Conservation (phyloP, 2,113 vertebrate species). For the Isurus oxyrinchus region DNA sequence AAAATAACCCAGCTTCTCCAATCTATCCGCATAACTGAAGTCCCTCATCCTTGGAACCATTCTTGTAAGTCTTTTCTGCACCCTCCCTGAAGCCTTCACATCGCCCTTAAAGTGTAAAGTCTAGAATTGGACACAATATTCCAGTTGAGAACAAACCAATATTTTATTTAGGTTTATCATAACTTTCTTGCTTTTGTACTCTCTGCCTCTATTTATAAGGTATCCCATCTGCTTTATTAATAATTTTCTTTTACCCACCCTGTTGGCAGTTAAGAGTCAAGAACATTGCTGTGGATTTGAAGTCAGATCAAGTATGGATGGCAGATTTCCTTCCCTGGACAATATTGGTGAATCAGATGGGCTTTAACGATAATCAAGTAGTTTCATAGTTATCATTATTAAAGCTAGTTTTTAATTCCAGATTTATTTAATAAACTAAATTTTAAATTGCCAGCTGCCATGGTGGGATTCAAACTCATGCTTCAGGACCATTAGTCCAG, state of each 20-base stretch:
- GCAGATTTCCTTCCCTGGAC: not conserved
- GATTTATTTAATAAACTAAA: not conserved
- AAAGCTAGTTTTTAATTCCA: not conserved
- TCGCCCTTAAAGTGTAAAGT: not conserved
- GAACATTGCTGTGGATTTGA: not conserved
- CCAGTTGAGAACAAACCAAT: not conserved
- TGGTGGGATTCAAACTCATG: not conserved
- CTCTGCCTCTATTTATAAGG: not conserved
- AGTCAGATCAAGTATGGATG: not conserved
- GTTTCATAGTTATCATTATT: too few relatives aligned
- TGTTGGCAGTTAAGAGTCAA: not conserved
- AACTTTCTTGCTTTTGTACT: not conserved
- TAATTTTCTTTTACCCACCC: too few relatives aligned
- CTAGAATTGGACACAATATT: not conserved
- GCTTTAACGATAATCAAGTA: not conserved
- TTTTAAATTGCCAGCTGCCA: not conserved
- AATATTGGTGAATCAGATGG: not conserved
- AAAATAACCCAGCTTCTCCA: not conserved
- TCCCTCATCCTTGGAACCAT: not conserved
- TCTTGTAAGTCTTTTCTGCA: not conserved
- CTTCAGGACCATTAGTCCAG: not conserved
- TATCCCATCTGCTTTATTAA: too few relatives aligned
- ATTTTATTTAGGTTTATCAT: not conserved
- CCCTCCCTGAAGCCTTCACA: too few relatives aligned
- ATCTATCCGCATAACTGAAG: not conserved